Percentiles rank a stretch among this genome's conserved stretches.
These are phyloP conservation scores for Cygnus buccinator DNA, from an alignment of 2,113 vertebrate species.

Conservation along the genomic window DNA sequence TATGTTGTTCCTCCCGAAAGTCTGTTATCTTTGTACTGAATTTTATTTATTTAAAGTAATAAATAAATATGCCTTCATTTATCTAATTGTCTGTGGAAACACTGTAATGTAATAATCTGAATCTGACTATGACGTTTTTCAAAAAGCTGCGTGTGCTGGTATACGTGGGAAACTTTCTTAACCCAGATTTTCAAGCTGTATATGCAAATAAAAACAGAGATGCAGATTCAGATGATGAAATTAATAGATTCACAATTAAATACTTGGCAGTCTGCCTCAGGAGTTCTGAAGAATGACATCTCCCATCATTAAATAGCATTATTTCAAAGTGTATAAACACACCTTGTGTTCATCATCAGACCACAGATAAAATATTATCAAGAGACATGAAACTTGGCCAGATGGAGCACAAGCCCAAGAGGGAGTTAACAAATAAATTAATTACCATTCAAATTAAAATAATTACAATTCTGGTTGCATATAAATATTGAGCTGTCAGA, in stretches of 20 bases:
- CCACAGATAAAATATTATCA: conserved; percentile 13
- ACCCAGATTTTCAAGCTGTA: background rate
- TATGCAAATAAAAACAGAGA: background rate
- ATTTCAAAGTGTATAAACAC: conserved; percentile 6
- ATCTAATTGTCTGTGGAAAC: background rate
- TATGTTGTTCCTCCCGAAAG: background rate
- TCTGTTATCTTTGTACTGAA: background rate
- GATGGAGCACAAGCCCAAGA: conserved; percentile 24
- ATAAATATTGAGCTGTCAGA: conserved; percentile 21
- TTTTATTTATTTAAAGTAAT: background rate
- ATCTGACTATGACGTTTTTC: background rate
- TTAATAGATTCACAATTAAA: conserved; percentile 16
- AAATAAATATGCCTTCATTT: background rate
- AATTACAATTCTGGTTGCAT: conserved; percentile 20
- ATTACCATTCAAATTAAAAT: conserved; percentile 46
- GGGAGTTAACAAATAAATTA: conserved; percentile 36
- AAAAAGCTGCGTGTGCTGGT: background rate
- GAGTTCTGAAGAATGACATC: background rate
- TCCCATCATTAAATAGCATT: background rate
- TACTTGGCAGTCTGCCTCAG: background rate
- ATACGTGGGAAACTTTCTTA: background rate
- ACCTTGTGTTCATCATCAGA: background rate
- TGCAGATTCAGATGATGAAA: background rate
- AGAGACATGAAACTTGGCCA: background rate
- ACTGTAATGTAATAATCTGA: background rate